Base-by-base conservation (phyloP, 2,113 vertebrate genomes). In the Zingel zingel region DNA sequence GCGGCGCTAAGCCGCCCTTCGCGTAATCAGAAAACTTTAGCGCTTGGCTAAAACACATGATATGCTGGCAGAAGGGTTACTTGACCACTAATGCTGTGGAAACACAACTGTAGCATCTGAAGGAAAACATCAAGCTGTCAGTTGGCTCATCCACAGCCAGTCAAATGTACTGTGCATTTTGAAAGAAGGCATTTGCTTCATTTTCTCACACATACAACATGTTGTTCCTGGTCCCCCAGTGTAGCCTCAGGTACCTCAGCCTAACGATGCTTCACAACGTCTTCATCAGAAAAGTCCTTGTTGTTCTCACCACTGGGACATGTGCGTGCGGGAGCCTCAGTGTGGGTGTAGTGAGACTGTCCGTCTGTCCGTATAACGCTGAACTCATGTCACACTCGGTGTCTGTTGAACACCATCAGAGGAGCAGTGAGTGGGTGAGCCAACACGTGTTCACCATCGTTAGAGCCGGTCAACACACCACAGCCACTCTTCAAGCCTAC, bases 321-420 rank as follows among this genome's bases (percentile, higher is more conserved):
- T 64, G 36, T 27, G 43, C 5, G 5, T 48, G 10, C 21, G 70
- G 82, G 47, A 84, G 59, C 88, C 50, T 77, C 71, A 54, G 76
- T 51, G 88, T 88, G 80, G 85, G 93, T 36, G 87, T 18, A 79
- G 74, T 83, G 88, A 86, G 81, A 86, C 81, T 73, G 79, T 90
- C 81, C 88, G 76, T n/a, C 61, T 80, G 80, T 83, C 69, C 58
- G 15, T 74, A 11, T 43, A 89, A 85, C 84, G 79, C 86, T 79
- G 15, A 25, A 75, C 73, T 87, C 87, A 80, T 90, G 86, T 18
- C 45, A 48, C 78, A 74, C 87, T 86, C 61, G 90, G 91, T 82
- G 86, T 89, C 70, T 72, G 73, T 86, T 90, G 81, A 92, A 83
- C 89, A 69, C 69, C 75, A 56, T 58, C 79, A 88, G 80, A 88